Evolutionary conservation across 37 sponge, comb jelly and placozoan species (phyloP).

Genomic region (Halichondria panicea): DNA sequence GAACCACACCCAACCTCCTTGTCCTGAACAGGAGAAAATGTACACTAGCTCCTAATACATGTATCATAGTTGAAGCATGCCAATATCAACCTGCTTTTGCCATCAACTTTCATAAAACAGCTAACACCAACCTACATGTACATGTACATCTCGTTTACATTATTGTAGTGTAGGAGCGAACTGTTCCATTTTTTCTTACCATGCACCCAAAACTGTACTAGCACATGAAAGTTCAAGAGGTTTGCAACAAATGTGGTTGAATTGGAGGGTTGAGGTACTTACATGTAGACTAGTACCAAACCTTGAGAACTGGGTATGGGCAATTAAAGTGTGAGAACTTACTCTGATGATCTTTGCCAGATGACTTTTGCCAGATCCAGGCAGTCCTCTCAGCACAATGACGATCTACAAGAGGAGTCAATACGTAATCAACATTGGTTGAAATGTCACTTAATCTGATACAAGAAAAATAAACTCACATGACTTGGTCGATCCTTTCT

Average conservation of each 20-base stretch:
- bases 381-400: conserved; percentile 84
- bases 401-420: conserved; percentile 61
- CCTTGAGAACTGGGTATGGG: neutral
- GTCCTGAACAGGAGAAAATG: conserved; percentile 47
- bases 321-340: neutral
- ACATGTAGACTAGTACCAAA: neutral
- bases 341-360: conserved; percentile 82
- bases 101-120: neutral
- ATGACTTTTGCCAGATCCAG: conserved; percentile 87
- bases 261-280: neutral
- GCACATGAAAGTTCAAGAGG: no score
- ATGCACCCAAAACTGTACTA: no score
- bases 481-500: conserved; percentile 44
- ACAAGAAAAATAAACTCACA: conserved; percentile 24
- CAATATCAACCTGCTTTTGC: neutral
- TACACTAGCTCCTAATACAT: no score
- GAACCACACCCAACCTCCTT: conserved; percentile 64
- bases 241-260: no score
- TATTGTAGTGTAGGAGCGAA: neutral
- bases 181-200: no score
- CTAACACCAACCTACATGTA: neutral
- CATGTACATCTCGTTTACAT: neutral
- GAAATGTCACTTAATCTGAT: neutral
- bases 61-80: neutral
- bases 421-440: neutral